Conservation (phyloP, 2,113 vertebrate genomes). For the Salminus brasiliensis region DNA sequence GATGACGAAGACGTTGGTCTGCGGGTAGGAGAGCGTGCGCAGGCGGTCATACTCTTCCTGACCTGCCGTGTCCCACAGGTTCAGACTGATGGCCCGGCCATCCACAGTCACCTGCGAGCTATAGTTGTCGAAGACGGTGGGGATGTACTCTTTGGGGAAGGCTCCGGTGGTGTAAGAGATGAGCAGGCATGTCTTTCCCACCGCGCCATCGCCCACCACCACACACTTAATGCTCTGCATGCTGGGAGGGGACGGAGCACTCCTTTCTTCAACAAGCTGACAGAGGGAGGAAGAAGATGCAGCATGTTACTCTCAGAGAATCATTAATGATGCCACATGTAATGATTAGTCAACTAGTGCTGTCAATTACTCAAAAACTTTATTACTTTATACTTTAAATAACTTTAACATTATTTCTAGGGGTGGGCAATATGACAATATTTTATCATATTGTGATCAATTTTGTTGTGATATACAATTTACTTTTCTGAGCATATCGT, state of each 20-base stretch:
- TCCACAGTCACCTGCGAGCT: constrained; percentile 82
- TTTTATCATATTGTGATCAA: too few relatives aligned
- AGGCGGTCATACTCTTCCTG: constrained; percentile 94
- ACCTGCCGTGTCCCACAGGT: constrained; percentile 94
- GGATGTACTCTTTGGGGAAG: constrained; percentile 56
- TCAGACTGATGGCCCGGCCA: constrained; percentile 83
- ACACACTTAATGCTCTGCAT: constrained; percentile 61
- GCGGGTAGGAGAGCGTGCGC: constrained; percentile 91
- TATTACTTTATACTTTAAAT: too few relatives aligned
- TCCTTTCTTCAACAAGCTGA: constrained; percentile 25
- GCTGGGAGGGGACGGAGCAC: constrained; percentile 47
- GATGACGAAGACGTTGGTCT: constrained; percentile 95
- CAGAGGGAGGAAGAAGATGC: background rate
- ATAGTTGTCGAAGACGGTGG: constrained; percentile 55
- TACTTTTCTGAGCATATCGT: too few relatives aligned
- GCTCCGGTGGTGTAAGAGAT: constrained; percentile 55
- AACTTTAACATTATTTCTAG: too few relatives aligned
- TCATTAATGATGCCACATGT: background rate
- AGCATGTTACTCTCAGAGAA: background rate
- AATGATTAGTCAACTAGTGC: background rate
- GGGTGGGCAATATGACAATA: too few relatives aligned
- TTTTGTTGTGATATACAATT: too few relatives aligned
- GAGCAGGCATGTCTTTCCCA: constrained; percentile 52
- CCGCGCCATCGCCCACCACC: constrained; percentile 50
- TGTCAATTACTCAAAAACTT: too few relatives aligned